phyloP scores from a whole-genome alignment of 2,797 vertebrate species.

The Anas capensis region DNA sequence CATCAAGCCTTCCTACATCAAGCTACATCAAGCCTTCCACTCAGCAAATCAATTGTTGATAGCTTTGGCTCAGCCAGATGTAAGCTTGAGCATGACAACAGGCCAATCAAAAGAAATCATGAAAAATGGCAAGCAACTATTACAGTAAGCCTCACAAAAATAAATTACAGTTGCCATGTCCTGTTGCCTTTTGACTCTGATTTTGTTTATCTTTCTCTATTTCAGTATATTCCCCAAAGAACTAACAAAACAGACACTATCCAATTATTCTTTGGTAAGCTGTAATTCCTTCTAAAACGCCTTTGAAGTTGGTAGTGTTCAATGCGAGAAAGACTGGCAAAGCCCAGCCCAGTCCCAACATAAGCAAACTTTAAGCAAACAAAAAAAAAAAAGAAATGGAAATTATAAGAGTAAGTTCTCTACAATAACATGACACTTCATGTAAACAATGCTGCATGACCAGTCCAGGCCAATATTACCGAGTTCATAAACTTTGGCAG shows the following conservation, averaged over 20 bases:
- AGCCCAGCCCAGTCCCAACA: neutral
- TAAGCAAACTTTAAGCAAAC: neutral
- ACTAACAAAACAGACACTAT: neutral
- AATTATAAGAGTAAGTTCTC: neutral
- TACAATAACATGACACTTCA: neutral
- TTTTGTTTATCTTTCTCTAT: neutral
- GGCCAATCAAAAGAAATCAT: neutral
- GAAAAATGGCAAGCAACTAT: neutral
- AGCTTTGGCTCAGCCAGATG: slow-evolving; percentile 4
- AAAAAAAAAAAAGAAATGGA: neutral
- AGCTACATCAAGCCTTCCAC: neutral
- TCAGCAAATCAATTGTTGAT: slow-evolving; percentile 6
- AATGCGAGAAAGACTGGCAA: neutral
- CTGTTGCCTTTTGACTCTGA: neutral
- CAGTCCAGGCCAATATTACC: neutral
- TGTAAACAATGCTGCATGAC: neutral
- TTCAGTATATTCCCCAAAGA: neutral
- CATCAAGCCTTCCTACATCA: slow-evolving; percentile 17
- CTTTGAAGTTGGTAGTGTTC: neutral
- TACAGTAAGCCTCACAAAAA: neutral
- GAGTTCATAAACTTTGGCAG: neutral
- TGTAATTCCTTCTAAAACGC: neutral
- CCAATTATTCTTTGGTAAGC: neutral
- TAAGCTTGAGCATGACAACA: neutral
- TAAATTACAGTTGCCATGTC: neutral